Percentiles rank a stretch among this genome's conserved stretches.
phyloP scores from a whole-genome alignment of 2,888 invertebrate genomes.

The Melinaea menophilus region DNA sequence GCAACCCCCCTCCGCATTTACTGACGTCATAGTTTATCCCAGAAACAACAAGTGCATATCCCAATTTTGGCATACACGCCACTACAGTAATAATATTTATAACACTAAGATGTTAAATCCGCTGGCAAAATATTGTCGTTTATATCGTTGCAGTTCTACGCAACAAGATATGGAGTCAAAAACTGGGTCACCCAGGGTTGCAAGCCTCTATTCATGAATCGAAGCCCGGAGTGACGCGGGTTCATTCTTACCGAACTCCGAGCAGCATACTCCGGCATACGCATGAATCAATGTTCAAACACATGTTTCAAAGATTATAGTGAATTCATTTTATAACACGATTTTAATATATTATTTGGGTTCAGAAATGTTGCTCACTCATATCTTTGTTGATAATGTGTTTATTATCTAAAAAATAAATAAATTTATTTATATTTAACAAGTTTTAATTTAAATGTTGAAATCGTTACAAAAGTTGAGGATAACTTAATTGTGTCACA shows the following conservation, averaged over 20 bases:
- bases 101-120: slow-evolving; percentile 34
- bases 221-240: slow-evolving; percentile 66
- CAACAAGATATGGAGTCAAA: slow-evolving; percentile 61
- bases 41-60: slow-evolving; percentile 46
- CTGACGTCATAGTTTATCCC: slow-evolving; percentile 77
- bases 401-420: too few relatives aligned
- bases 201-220: slow-evolving; percentile 80
- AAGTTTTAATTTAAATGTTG: too few relatives aligned
- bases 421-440: too few relatives aligned
- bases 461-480: too few relatives aligned
- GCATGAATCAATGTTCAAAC: slow-evolving; percentile 39
- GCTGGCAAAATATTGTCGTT: slow-evolving; percentile 28
- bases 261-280: slow-evolving; percentile 42
- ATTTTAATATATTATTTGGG: background rate
- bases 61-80: slow-evolving; percentile 39
- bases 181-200: slow-evolving; percentile 83
- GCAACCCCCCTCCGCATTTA: slow-evolving; percentile 67
- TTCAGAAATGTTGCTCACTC: background rate
- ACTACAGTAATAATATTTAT: slow-evolving; percentile 30
- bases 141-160: slow-evolving; percentile 41
- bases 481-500: too few relatives aligned
- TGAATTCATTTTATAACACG: background rate
- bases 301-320: background rate
- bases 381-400: too few relatives aligned
- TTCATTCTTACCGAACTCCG: slow-evolving; percentile 67